Conservation (phyloP, 1,140 invertebrate genomes). For the Bombus polaris region DNA sequence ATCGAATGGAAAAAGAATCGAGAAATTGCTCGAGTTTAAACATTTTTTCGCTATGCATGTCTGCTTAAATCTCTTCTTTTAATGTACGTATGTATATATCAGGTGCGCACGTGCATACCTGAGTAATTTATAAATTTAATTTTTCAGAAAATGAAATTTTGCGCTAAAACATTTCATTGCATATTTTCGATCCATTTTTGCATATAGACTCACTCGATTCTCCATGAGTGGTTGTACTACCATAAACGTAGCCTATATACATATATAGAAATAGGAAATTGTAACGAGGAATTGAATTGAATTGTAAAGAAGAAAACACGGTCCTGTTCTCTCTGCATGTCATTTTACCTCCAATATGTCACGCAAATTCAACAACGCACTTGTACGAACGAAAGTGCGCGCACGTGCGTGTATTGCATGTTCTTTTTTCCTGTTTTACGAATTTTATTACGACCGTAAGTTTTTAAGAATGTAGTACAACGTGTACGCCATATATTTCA, state of each 20-base stretch:
- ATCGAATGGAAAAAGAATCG: background rate
- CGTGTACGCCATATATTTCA: background rate
- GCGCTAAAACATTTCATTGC: background rate
- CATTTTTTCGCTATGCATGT: no score
- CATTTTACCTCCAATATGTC: constrained; percentile 27
- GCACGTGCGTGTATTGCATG: constrained; percentile 59
- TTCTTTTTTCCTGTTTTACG: constrained; percentile 7
- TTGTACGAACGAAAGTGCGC: constrained; percentile 10
- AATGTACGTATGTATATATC: no score
- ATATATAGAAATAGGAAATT: background rate
- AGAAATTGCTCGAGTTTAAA: background rate
- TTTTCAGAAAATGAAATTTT: background rate
- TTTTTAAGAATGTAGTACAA: constrained; percentile 26
- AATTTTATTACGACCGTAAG: constrained; percentile 18
- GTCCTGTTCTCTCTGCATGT: constrained; percentile 59
- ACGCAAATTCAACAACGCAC: constrained; percentile 50
- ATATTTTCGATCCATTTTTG: background rate
- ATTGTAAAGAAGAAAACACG: constrained; percentile 50
- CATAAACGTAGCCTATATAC: background rate
- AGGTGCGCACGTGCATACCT: background rate
- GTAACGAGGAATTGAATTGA: background rate
- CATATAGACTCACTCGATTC: background rate
- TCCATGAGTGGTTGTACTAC: background rate
- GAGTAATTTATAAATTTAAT: background rate
- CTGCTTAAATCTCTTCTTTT: no score